Evolutionary conservation across 2,797 vertebrate species (phyloP), one percentile per base, ranked within the genome.

Genomic region (Rachycentron canadum): DNA sequence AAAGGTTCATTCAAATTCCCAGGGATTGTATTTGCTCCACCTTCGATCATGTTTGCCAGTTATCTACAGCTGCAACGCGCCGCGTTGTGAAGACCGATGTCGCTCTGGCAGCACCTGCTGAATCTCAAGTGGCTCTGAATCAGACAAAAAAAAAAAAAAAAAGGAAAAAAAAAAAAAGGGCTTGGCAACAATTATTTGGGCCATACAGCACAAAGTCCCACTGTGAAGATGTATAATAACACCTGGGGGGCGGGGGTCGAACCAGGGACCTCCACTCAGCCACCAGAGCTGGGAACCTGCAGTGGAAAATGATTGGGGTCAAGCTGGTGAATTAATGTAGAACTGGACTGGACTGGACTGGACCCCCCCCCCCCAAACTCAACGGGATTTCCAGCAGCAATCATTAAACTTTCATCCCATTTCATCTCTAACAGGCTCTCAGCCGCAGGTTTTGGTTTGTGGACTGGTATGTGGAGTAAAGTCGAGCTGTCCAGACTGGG

Each of bases 21-120:
- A 43, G 41, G 41, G 17, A 14, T 71, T 63, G 17, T 21, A 26
- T 65, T n/a, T n/a, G n/a, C n/a, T n/a, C n/a, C n/a, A n/a, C n/a
- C n/a, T n/a, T n/a, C n/a, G n/a, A n/a, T 8, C 16, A 47, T 21
- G 21, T 38, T 45, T 17, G 11, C 4, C 30, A 0, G 34, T 45
- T 25, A 16, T 14, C 11, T 30, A 64, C 1, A 30, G 41, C 8
- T 56, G 40, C 11, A 43, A 60, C 2, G 56, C 13, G 53, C 28
- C 26, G 60, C 16, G 13, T 56, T 38, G 21, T n/a, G 5, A 25
- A 47, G 43, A 14, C 0, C 36, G 53, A 41, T 41, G 61, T 40
- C 17, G 52, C 47, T 41, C 34, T 36, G 47, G 56, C 55, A 49
- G 38, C 41, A 40, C 12, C 61, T 34, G 14, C 40, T 45, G 3